Conservation (phyloP, 2,113 vertebrate genomes). For the Microcebus lehilahytsara region DNA sequence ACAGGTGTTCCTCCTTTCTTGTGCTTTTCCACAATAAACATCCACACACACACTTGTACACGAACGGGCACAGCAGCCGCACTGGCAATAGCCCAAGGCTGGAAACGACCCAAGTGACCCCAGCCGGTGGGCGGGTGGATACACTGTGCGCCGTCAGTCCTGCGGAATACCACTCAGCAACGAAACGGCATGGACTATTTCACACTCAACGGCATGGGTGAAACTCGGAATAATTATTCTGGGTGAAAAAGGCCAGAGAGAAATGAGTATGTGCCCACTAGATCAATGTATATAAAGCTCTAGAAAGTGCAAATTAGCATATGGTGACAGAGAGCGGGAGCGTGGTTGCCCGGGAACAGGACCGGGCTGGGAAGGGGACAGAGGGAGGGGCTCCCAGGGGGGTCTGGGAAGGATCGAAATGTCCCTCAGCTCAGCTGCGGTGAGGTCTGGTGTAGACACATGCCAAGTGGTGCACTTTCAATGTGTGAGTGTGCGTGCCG, state of each 20-base stretch:
- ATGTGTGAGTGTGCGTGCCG: fast-evolving
- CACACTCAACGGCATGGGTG: background rate
- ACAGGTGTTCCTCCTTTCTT: background rate
- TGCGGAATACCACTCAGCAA: background rate
- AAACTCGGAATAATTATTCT: background rate
- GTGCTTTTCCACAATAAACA: background rate
- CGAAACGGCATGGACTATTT: background rate
- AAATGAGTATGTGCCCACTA: background rate
- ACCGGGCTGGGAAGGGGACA: fast-evolving
- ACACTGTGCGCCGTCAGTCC: background rate
- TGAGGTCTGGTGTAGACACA: background rate
- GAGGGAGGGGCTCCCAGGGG: too few relatives aligned
- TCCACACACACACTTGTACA: fast-evolving
- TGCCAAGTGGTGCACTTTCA: background rate
- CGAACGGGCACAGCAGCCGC: background rate
- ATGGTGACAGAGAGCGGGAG: fast-evolving
- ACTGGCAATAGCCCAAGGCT: background rate
- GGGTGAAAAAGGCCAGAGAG: background rate
- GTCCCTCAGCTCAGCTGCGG: background rate
- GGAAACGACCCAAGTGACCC: background rate
- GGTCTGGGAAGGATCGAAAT: background rate
- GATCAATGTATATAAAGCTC: background rate
- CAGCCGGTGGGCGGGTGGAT: background rate
- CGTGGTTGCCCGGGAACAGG: background rate
- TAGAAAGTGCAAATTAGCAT: background rate